phyloP scores from a whole-genome alignment of 1,140 invertebrate species.

The Uloborus diversus region DNA sequence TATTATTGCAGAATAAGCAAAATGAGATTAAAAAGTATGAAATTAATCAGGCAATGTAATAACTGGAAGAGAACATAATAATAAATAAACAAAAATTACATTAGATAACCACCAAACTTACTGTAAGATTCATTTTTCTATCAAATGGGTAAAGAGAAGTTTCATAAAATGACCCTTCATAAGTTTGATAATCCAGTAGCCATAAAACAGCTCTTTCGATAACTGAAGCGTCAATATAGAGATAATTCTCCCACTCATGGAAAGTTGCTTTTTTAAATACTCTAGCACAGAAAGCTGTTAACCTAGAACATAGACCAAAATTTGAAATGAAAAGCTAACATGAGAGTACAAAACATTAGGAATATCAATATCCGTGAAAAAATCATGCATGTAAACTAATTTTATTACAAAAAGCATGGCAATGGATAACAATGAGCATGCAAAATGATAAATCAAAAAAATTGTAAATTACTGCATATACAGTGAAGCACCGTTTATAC shows the following conservation, averaged over 20 bases:
- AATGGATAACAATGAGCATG: too few species aligned
- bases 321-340: neutral
- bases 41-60: neutral
- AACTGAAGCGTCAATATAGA: constrained; percentile 86
- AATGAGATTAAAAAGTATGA: neutral
- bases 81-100: too few species aligned
- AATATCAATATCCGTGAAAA: too few species aligned
- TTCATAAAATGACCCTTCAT: constrained; percentile 86
- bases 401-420: too few species aligned
- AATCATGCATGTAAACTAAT: too few species aligned
- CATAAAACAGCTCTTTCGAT: constrained; percentile 81
- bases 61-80: too few species aligned
- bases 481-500: too few species aligned
- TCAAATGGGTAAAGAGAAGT: constrained; percentile 78
- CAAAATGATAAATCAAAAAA: too few species aligned
- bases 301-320: constrained; percentile 70
- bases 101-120: too few species aligned
- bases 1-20: too few species aligned
- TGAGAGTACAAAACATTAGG: neutral
- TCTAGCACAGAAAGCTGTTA: constrained; percentile 85
- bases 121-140: constrained; percentile 82
- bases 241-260: constrained; percentile 88
- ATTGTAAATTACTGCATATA: too few species aligned
- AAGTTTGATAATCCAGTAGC: constrained; percentile 81
- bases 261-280: constrained; percentile 89